Evolutionary conservation across 2,797 vertebrate species (phyloP).

Genomic region (Chanos chanos): DNA sequence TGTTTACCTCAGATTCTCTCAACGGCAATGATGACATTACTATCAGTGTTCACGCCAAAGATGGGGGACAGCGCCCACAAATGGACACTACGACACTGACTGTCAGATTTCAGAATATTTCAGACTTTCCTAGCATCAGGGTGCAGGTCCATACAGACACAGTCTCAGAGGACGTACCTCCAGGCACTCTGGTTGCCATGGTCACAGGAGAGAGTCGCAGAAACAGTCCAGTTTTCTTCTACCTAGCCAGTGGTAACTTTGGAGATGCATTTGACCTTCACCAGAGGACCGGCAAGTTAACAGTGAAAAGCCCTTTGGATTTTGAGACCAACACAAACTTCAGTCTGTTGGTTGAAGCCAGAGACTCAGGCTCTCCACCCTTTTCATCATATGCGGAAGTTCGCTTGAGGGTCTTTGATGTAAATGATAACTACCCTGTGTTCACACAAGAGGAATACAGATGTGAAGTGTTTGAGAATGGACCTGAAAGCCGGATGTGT

Average conservation of each 20-base stretch:
- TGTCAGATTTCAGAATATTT: constrained; percentile 62
- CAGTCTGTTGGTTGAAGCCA: constrained; percentile 67
- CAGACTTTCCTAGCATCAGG: constrained; percentile 64
- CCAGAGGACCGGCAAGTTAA: constrained; percentile 59
- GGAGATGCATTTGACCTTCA: constrained; percentile 65
- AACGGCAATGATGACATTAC: constrained; percentile 52
- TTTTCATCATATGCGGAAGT: constrained; percentile 71
- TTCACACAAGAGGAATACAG: constrained; percentile 66
- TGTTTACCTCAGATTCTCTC: constrained; percentile 50
- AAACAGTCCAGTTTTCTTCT: constrained; percentile 63
- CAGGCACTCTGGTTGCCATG: constrained; percentile 58
- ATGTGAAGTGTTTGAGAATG: constrained; percentile 72
- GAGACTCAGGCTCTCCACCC: constrained; percentile 72
- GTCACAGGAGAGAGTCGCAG: constrained; percentile 55
- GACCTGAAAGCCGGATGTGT: constrained; percentile 57
- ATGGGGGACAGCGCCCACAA: constrained; percentile 62
- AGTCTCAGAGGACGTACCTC: constrained; percentile 60
- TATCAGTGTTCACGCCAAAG: constrained; percentile 63
- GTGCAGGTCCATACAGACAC: constrained; percentile 49
- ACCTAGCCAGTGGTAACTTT: constrained; percentile 68
- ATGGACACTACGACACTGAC: constrained; percentile 67
- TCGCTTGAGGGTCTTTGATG: constrained; percentile 63
- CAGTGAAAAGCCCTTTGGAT: constrained; percentile 64
- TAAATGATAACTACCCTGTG: constrained; percentile 72
- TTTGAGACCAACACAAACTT: constrained; percentile 66